phyloP scores from a whole-genome alignment of 1,140 invertebrate genomes.

The Chymomyza costata region DNA sequence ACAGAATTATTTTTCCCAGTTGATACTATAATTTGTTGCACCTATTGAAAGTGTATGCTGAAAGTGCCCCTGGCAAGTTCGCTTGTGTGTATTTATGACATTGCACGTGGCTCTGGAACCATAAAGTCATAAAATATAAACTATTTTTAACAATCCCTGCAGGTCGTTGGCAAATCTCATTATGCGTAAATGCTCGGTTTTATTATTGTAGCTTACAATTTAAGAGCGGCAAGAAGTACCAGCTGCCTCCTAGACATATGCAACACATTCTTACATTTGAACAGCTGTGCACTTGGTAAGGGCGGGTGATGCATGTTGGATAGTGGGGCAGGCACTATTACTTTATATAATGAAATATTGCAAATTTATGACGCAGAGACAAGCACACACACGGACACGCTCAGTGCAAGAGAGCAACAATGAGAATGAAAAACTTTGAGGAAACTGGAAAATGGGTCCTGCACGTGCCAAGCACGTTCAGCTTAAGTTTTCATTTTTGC shows the following conservation, averaged over 20 bases:
- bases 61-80: constrained; percentile 1
- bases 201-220: constrained; percentile 28
- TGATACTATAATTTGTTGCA: too few species aligned
- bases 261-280: constrained; percentile 5
- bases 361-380: constrained; percentile 46
- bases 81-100: constrained; percentile 5
- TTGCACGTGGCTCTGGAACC: background rate
- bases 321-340: constrained; percentile 48
- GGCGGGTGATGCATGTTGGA: too few species aligned
- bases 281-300: constrained; percentile 22
- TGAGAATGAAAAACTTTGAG: too few species aligned
- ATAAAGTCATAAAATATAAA: too few species aligned
- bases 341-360: constrained; percentile 56
- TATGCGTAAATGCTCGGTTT: constrained; percentile 37
- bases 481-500: too few species aligned
- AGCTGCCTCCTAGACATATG: too few species aligned
- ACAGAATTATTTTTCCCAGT: too few species aligned
- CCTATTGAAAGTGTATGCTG: background rate
- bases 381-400: background rate
- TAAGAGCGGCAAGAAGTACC: background rate
- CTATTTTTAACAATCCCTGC: background rate
- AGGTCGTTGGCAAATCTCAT: constrained; percentile 26
- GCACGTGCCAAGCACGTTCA: too few species aligned
- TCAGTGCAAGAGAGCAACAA: background rate
- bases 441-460: too few species aligned